A percentile compares a stretch with the other conserved stretches of the same genome.
These are phyloP conservation scores for Idaea biselata DNA, from an alignment of 2,888 invertebrate species.

Conservation along the genomic window DNA sequence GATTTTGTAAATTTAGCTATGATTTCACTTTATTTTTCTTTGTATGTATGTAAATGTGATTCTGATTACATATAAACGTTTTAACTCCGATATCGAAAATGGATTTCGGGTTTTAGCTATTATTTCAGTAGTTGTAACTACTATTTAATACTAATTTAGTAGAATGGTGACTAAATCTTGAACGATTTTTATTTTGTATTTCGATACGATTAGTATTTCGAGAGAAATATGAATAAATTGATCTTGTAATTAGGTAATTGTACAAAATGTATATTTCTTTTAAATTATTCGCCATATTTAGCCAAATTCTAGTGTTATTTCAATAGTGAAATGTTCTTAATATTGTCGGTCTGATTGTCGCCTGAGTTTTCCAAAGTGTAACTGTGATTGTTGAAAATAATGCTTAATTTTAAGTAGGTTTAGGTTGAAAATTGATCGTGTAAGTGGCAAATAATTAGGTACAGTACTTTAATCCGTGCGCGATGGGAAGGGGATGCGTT, in stretches of 20 bases:
- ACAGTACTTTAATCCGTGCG: too few relatives aligned
- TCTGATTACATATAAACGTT: too few relatives aligned
- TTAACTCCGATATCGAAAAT: too few relatives aligned
- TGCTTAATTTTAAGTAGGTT: conserved; percentile 7
- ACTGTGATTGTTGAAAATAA: conserved; percentile 21
- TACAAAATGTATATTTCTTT: background rate
- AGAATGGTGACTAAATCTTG: too few relatives aligned
- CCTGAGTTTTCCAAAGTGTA: conserved; percentile 19
- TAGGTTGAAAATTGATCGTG: background rate
- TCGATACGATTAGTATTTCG: background rate
- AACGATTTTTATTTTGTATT: background rate
- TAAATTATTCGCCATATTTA: background rate
- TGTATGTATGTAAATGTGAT: too few relatives aligned
- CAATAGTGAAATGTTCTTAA: background rate
- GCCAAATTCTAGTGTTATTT: background rate
- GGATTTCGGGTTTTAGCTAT: too few relatives aligned
- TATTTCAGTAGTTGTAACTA: too few relatives aligned
- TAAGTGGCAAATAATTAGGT: background rate
- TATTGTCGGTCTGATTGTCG: background rate
- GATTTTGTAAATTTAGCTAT: background rate
- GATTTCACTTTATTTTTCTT: background rate
- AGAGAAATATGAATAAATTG: background rate
- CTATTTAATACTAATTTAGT: too few relatives aligned
- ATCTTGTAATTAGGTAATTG: background rate
- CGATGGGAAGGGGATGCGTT: too few relatives aligned